These are phyloP conservation scores for Amphipoea oculea DNA, from an alignment of 2,888 invertebrate genomes.

Conservation along the genomic window DNA sequence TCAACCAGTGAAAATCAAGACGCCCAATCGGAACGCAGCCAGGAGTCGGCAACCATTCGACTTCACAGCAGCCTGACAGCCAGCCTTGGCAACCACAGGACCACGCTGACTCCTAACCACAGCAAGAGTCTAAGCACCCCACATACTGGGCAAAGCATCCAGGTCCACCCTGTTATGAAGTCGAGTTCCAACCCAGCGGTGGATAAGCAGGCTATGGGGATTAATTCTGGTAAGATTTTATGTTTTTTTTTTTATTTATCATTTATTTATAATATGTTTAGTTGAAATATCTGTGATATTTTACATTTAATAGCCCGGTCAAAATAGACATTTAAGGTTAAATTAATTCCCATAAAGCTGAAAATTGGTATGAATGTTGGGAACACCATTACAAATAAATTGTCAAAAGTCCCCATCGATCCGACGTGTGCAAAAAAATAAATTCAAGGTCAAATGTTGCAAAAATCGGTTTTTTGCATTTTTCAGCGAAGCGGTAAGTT, in stretches of 20 bases:
- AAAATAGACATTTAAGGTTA: too few relatives aligned
- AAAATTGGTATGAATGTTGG: too few relatives aligned
- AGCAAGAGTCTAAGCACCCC: conserved; percentile 87
- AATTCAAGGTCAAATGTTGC: too few relatives aligned
- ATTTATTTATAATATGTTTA: conserved; percentile 13
- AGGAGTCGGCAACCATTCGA: conserved; percentile 80
- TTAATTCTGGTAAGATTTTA: conserved; percentile 80
- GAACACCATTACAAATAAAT: too few relatives aligned
- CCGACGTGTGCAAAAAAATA: too few relatives aligned
- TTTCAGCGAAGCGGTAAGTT: too few relatives aligned
- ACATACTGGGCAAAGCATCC: conserved; percentile 84
- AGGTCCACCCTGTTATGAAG: conserved; percentile 88
- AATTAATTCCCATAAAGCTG: too few relatives aligned
- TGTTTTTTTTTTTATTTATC: background rate
- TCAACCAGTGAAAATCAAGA: conserved; percentile 87
- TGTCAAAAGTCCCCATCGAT: too few relatives aligned
- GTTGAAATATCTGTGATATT: conserved; percentile 8
- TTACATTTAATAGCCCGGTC: too few relatives aligned
- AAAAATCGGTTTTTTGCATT: too few relatives aligned
- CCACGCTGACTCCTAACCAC: conserved; percentile 82
- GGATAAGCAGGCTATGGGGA: conserved; percentile 89
- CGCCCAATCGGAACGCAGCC: conserved; percentile 83
- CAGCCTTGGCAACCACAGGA: conserved; percentile 71
- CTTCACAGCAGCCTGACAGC: conserved; percentile 74
- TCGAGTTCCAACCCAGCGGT: conserved; percentile 88